Conservation (phyloP, 2,888 invertebrate genomes). For the Trichogramma dendrolimi region DNA sequence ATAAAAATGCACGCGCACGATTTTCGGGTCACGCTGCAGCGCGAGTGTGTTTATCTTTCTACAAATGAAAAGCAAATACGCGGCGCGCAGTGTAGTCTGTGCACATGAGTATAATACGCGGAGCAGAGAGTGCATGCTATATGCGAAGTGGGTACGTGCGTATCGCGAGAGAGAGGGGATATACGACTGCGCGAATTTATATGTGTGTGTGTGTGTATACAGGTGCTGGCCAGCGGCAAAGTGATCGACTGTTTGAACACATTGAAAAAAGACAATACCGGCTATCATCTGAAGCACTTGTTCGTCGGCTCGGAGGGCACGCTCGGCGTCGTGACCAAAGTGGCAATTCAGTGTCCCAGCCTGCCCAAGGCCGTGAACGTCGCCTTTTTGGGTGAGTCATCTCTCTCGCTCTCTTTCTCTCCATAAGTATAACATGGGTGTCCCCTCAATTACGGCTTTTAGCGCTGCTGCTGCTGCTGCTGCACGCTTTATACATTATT, state of each 20-base stretch:
- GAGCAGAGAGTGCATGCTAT: no score
- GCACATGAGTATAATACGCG: no score
- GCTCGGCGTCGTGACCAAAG: conserved; percentile 87
- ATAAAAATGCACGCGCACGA: no score
- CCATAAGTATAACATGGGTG: not conserved
- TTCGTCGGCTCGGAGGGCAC: conserved; percentile 98
- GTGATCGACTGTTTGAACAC: conserved; percentile 79
- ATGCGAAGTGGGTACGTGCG: no score
- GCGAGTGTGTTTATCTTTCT: no score
- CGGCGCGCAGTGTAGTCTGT: no score
- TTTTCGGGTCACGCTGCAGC: no score
- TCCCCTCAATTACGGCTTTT: not conserved
- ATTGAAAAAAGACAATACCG: conserved; percentile 95
- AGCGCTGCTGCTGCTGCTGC: not conserved
- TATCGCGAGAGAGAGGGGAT: no score
- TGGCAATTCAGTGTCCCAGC: conserved; percentile 85
- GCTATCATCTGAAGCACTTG: conserved; percentile 92
- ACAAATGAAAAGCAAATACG: no score
- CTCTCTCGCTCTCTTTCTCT: not conserved
- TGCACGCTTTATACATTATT: no score
- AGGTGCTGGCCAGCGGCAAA: conserved; percentile 82
- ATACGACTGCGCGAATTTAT: not conserved
- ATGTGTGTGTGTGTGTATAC: conserved; percentile 6
- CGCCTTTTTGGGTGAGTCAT: conserved; percentile 71
- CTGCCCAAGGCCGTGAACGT: conserved; percentile 77